These are phyloP conservation scores for Chiridota heheva DNA, from an alignment of 35 echinoderm and acorn worm species.

Conservation along the genomic window DNA sequence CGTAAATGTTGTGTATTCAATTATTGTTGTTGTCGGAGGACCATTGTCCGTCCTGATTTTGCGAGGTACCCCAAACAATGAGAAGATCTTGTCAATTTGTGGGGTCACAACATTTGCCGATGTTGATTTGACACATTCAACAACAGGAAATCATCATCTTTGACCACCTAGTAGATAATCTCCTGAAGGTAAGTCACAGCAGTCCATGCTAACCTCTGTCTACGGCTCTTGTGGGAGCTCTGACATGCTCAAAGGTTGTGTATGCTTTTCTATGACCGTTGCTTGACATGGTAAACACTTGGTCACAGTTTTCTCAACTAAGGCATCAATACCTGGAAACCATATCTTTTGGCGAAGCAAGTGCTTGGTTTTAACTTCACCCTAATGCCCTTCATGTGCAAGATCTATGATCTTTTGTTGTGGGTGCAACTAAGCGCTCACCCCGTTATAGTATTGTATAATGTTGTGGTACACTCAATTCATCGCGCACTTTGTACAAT, in stretches of 20 bases:
- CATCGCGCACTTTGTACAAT: neutral
- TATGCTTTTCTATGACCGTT: conserved; percentile 9
- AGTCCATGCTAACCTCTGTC: neutral
- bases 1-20: too few species aligned
- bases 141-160: conserved; percentile 54
- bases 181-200: neutral
- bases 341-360: conserved; percentile 64
- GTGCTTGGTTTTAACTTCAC: conserved; percentile 63
- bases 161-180: neutral
- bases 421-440: conserved; percentile 35
- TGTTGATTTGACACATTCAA: conserved; percentile 73
- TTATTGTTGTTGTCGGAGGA: too few species aligned
- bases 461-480: neutral
- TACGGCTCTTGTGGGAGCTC: neutral
- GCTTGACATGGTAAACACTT: conserved; percentile 70
- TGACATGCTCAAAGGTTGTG: conserved; percentile 55
- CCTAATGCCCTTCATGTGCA: conserved; percentile 82
- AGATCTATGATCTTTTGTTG: conserved; percentile 39
- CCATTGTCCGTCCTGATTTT: conserved; percentile 70
- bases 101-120: conserved; percentile 65
- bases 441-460: neutral
- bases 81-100: conserved; percentile 57
- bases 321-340: conserved; percentile 58
- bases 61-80: conserved; percentile 52
- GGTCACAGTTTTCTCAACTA: conserved; percentile 48